These are phyloP conservation scores for Eupeodes luniger DNA, from an alignment of 2,888 invertebrate species.

Conservation along the genomic window DNA sequence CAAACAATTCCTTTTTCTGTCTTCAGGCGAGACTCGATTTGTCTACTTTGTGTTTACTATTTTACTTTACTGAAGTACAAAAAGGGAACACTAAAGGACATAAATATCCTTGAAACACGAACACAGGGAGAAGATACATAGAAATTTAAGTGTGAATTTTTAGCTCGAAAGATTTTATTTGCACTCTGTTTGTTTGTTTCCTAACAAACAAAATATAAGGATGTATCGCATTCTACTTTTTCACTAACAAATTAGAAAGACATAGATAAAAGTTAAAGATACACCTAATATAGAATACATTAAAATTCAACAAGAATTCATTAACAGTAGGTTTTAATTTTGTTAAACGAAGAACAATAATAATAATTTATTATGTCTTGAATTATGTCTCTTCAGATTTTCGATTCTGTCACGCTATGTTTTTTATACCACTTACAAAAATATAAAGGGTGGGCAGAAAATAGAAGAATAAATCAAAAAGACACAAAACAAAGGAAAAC, in stretches of 20 bases:
- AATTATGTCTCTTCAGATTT: neutral
- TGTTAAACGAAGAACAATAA: neutral
- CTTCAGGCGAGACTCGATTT: neutral
- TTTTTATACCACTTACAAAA: neutral
- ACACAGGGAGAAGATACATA: neutral
- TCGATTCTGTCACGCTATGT: conserved; percentile 3
- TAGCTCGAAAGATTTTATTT: neutral
- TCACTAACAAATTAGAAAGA: too few relatives aligned
- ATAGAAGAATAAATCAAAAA: conserved; percentile 3
- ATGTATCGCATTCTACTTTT: too few relatives aligned
- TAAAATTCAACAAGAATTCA: neutral
- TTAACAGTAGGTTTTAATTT: neutral
- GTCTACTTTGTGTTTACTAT: conserved; percentile 25
- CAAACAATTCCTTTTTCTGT: conserved; percentile 56
- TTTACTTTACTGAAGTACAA: neutral
- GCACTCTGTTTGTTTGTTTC: too few relatives aligned
- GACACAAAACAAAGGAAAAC: neutral
- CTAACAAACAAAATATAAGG: too few relatives aligned
- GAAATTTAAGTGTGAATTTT: neutral
- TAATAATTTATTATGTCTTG: neutral
- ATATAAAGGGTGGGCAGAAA: neutral
- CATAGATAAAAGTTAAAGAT: too few relatives aligned
- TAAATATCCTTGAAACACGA: neutral
- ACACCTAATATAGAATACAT: neutral
- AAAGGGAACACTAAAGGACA: neutral